A percentile compares a stretch with the other conserved stretches of the same genome.
Conservation (phyloP, 2,888 invertebrate species). For the Drosophila nr. medialis region DNA sequence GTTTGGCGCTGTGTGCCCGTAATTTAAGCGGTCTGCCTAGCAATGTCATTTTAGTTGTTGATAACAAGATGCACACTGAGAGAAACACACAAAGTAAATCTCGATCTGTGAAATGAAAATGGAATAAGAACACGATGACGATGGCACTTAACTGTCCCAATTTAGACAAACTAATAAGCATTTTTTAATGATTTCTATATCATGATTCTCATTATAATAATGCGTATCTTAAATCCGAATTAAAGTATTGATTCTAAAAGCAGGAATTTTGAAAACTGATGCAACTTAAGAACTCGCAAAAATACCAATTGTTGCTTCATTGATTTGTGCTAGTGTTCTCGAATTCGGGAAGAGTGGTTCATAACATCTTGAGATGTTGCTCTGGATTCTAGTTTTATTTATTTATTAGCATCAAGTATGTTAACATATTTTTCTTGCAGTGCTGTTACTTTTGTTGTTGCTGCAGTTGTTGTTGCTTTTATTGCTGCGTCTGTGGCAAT, state of each 20-base stretch:
- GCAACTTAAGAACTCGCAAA: not conserved
- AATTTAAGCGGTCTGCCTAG: constrained; percentile 68
- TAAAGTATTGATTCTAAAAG: not conserved
- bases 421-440: not conserved
- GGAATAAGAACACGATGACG: not conserved
- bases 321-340: not conserved
- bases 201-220: not conserved
- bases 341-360: not conserved
- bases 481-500: constrained; percentile 38
- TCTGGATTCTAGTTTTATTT: too few relatives aligned
- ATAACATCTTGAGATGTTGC: not conserved
- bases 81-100: not conserved
- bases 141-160: not conserved
- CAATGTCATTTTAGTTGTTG: constrained; percentile 73
- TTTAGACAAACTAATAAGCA: not conserved
- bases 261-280: not conserved
- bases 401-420: not conserved
- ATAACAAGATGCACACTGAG: constrained; percentile 58
- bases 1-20: constrained; percentile 66
- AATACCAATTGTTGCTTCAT: not conserved
- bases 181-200: not conserved
- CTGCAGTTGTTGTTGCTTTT: constrained; percentile 9
- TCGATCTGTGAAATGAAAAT: not conserved
- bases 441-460: not conserved
- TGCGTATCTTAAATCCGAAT: not conserved